A percentile compares a stretch with the other conserved stretches of the same genome.
Evolutionary conservation across 2,888 invertebrate species (phyloP).

Genomic region (Hemithea aestivaria): DNA sequence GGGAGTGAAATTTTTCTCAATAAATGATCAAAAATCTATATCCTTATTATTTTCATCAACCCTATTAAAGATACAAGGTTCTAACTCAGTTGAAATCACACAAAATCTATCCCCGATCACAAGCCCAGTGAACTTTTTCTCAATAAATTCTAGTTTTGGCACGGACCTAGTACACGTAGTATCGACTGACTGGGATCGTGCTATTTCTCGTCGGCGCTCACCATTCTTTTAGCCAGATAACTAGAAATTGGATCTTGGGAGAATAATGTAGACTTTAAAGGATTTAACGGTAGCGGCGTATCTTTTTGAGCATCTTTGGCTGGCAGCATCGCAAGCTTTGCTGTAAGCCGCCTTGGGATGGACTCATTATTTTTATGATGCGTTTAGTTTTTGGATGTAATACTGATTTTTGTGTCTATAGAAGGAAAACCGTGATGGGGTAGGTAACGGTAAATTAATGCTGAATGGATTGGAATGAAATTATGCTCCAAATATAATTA

Average conservation of each 20-base stretch:
- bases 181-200: constrained; percentile 45
- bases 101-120: constrained; percentile 32
- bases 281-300: constrained; percentile 33
- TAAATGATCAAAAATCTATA: no score
- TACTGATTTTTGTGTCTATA: no score
- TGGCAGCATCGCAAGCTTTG: constrained; percentile 24
- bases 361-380: constrained; percentile 8
- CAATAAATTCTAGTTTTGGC: constrained; percentile 62
- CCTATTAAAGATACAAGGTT: constrained; percentile 11
- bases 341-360: constrained; percentile 10
- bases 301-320: constrained; percentile 28
- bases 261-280: constrained; percentile 40
- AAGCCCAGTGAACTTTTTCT: constrained; percentile 48
- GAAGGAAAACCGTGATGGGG: no score
- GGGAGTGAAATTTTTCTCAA: constrained; percentile 50
- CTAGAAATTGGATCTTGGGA: constrained; percentile 31
- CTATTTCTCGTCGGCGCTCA: constrained; percentile 36
- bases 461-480: no score
- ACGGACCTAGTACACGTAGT: constrained; percentile 36
- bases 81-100: constrained; percentile 21
- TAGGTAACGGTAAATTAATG: no score
- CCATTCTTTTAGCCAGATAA: constrained; percentile 49
- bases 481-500: no score
- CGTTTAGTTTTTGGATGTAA: no score
- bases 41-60: no score